Base-by-base conservation (phyloP, 2,888 invertebrate genomes). In the Teleogryllus oceanicus region DNA sequence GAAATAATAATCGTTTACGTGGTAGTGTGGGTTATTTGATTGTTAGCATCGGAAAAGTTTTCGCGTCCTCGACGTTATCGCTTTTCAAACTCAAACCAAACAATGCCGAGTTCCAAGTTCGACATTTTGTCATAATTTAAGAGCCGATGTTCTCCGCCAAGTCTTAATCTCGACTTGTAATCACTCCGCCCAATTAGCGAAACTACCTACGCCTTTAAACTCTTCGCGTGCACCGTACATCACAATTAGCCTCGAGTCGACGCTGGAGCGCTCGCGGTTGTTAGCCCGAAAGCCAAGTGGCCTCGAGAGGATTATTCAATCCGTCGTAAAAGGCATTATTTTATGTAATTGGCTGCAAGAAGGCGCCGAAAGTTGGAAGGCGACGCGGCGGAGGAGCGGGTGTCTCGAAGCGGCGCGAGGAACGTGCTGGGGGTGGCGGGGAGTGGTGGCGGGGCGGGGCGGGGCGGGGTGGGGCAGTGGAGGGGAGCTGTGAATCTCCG, bases 251-350 rank as follows among this genome's bases (percentile, higher is more conserved):
- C 13, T n/a, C 37, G 37, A 37, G 37, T 62, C 62, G 62, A 11
- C n/a, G 62, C 16, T 18, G n/a, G 12, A 5, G 62, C 13, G 37
- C 37, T 37, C 37, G 62, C 16, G 62, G 62, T 62, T n/a, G 62
- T 62, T 62, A 62, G 62, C 62, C n/a, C 16, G 13, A n/a, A n/a
- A 62, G n/a, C n/a, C 16, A 62, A 62, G 62, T 62, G 62, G 62
- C 62, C 62, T n/a, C 62, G 37, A 62, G n/a, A 62, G 62, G 62
- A n/a, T 62, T 62, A 62, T 62, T 62, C 62, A 62, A n/a, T 62
- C 62, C 62, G 13, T 62, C n/a, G 62, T 13, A 62, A 62, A 62
- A 62, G 62, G n/a, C 62, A 13, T 62, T 62, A 62, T 62, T 62
- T 62, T 62, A 62, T 62, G 62, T 62, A 62, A 62, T 62, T 62